Percentiles rank a stretch among this genome's conserved stretches.
Evolutionary conservation across 2,113 vertebrate species (phyloP).

Genomic region (Nicator chloris): DNA sequence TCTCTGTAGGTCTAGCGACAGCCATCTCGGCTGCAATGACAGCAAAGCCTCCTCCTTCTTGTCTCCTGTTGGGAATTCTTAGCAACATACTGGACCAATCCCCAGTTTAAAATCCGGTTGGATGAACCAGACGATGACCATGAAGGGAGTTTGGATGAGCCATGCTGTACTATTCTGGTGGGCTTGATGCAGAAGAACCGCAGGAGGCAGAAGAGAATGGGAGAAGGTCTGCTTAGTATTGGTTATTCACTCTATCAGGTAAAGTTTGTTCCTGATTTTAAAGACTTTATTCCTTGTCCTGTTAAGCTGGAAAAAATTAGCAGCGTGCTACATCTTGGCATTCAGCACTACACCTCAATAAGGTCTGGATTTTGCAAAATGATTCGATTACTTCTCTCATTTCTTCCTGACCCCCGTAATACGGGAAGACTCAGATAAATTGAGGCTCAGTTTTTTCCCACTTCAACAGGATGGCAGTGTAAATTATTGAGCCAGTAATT

Average conservation of each 20-base stretch:
- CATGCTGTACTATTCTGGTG: conserved; percentile 77
- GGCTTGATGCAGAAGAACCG: conserved; percentile 88
- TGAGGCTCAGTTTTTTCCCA: background rate
- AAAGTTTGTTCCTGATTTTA: background rate
- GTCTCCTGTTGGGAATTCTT: background rate
- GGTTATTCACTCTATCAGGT: conserved; percentile 82
- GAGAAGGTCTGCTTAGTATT: conserved; percentile 80
- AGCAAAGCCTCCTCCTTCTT: background rate
- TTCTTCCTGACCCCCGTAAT: background rate
- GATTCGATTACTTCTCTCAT: background rate
- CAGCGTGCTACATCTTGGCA: background rate
- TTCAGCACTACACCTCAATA: background rate
- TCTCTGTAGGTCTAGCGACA: background rate
- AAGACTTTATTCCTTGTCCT: background rate
- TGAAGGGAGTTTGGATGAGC: conserved; percentile 65
- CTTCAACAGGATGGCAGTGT: background rate
- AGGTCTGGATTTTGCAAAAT: background rate
- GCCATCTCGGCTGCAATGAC: background rate
- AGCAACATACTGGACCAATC: conserved; percentile 85
- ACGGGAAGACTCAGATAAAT: background rate
- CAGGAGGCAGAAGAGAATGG: conserved; percentile 73
- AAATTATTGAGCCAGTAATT: background rate
- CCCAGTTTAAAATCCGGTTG: conserved; percentile 81
- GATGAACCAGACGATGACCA: conserved; percentile 78
- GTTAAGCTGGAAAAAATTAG: background rate